Evolutionary conservation across 2,888 invertebrate genomes (phyloP), one percentile per base, ranked within the genome.

Genomic region (Unio pictorum): DNA sequence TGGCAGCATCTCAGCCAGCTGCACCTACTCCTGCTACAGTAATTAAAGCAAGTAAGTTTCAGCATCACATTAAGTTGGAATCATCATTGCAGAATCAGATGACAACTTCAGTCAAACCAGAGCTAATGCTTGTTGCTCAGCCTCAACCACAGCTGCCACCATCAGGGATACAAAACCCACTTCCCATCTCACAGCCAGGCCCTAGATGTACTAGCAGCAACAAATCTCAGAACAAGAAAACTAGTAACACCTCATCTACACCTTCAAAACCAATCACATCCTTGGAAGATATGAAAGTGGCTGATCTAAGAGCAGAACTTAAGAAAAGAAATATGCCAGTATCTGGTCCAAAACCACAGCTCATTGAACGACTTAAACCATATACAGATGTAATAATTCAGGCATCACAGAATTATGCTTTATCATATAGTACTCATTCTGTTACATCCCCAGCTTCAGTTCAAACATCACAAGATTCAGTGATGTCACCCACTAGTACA

Each of bases 221-320:
- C 87, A 75, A 74, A 73, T 65, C 73, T 26, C 69, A 68, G 57
- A 61, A 73, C 58, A 78, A 78, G 61, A 71, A 68, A 58, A 59
- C 71, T 61, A 64, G 70, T 68, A 23, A 74, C 93, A 93, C 69
- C 6, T 64, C 55, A 65, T 67, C 72, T 62, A 61, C 72, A 28
- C 61, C 78, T 55, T 72, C 74, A 6, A 86, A 86, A 74, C 80
- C 81, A 62, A 79, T 81, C 23, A 79, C 88, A 34, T 94, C 96
- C 74, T 92, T 98, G 84, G 96, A 97, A 89, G 97, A 97, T 87
- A 96, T 98, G 95, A 97, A 97, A 92, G 98, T 96, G 68, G 96
- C 95, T 74, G 98, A 98, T 88, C 92, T 98, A 80, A 97, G 97
- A 89, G 95, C 95, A 70, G 98, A 98, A 89, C 93, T 98, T 83